Conservation (phyloP, 92 coral and sea anemone genomes). For the Ricordea florida region DNA sequence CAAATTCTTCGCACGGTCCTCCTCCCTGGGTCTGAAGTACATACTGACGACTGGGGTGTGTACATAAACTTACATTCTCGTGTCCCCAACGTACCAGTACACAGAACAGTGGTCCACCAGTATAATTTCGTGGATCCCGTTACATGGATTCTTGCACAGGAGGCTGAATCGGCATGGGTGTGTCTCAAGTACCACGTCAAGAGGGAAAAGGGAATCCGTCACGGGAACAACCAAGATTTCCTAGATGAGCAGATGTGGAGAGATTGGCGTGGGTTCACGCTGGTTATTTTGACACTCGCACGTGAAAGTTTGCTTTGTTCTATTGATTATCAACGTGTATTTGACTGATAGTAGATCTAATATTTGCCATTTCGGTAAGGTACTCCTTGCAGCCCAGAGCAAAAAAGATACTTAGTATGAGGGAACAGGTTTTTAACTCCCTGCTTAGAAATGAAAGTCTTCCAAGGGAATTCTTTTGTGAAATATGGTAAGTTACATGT, state of each 20-base stretch:
- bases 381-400: no score
- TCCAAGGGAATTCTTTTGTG: background rate
- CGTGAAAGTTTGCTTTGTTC: no score
- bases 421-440: no score
- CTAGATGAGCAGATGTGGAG: slow-evolving; percentile 27
- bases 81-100: background rate
- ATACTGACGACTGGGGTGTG: slow-evolving; percentile 7
- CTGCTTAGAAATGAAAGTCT: no score
- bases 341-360: no score
- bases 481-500: background rate
- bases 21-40: background rate
- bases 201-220: slow-evolving; percentile 2
- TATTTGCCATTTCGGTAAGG: no score
- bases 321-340: no score
- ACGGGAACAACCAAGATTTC: background rate
- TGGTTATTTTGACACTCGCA: no score
- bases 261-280: slow-evolving; percentile 18
- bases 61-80: background rate
- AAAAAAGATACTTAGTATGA: no score
- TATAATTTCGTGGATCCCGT: background rate
- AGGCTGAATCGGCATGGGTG: background rate
- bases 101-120: background rate
- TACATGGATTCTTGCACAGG: background rate
- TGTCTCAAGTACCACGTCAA: slow-evolving; percentile 8
- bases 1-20: no score